Conservation (phyloP, 1,140 invertebrate genomes). For the Bombus sylvicola region DNA sequence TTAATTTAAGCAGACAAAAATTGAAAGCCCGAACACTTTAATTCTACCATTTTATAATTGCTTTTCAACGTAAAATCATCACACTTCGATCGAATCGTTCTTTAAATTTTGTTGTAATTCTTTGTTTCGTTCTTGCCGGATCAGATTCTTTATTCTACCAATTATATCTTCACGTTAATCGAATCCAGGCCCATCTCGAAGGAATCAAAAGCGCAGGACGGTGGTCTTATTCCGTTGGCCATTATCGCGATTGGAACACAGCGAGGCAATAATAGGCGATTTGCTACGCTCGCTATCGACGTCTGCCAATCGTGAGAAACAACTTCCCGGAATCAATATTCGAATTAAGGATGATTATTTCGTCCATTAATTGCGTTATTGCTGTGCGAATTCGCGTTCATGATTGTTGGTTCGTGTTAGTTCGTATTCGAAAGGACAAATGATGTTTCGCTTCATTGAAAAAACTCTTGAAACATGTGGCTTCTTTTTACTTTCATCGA, state of each 20-base stretch:
- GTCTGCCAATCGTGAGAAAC: constrained; percentile 54
- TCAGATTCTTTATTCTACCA: background rate
- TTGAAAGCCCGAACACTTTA: no score
- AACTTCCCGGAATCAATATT: constrained; percentile 26
- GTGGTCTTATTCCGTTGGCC: constrained; percentile 33
- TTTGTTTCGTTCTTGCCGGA: background rate
- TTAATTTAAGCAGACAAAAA: no score
- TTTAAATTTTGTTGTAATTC: background rate
- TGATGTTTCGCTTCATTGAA: background rate
- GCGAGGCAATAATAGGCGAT: constrained; percentile 42
- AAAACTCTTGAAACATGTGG: no score
- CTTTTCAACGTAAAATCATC: no score
- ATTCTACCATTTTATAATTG: no score
- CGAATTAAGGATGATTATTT: constrained; percentile 8
- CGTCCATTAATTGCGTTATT: background rate
- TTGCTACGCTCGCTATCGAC: constrained; percentile 45
- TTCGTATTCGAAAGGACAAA: background rate
- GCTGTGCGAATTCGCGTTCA: background rate
- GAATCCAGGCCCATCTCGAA: background rate
- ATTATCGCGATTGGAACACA: constrained; percentile 40
- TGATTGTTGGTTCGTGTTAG: background rate
- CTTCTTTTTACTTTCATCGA: background rate
- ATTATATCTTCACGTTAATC: no score
- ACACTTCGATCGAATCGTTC: no score
- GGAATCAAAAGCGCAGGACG: background rate